These are phyloP conservation scores for Pseudoips prasinana DNA, from an alignment of 2,888 invertebrate genomes.

Conservation along the genomic window DNA sequence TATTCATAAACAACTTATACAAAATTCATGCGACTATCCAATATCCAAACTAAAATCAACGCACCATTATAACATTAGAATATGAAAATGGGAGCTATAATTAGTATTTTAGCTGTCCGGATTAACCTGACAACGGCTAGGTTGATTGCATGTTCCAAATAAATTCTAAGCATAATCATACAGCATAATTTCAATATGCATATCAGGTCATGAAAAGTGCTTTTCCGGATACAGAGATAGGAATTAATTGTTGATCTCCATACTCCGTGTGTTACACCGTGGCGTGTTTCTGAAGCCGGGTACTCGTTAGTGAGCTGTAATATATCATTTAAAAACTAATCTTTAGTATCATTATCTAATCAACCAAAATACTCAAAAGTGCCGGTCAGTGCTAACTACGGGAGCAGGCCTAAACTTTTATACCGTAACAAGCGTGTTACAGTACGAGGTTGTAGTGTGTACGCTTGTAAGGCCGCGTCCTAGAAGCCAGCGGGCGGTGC, in stretches of 20 bases:
- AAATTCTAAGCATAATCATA: constrained; percentile 63
- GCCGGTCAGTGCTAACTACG: too few species aligned
- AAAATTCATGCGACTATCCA: neutral
- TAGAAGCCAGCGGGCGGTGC: too few species aligned
- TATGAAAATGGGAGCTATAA: constrained; percentile 12
- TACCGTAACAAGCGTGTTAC: too few species aligned
- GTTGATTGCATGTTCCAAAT: constrained; percentile 29
- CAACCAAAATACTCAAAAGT: too few species aligned
- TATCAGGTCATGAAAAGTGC: constrained; percentile 75
- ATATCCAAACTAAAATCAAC: neutral
- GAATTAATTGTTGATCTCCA: constrained; percentile 77
- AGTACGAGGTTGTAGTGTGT: too few species aligned
- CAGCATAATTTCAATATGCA: constrained; percentile 66
- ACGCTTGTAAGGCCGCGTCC: too few species aligned
- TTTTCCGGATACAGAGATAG: constrained; percentile 73
- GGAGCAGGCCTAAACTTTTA: too few species aligned
- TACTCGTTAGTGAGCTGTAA: too few species aligned
- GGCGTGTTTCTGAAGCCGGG: too few species aligned
- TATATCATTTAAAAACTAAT: too few species aligned
- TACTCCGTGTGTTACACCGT: constrained; percentile 51
- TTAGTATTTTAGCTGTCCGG: constrained; percentile 7
- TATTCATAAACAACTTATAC: too few species aligned
- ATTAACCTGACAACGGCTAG: constrained; percentile 10
- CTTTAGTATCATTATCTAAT: too few species aligned
- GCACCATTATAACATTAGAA: neutral